A percentile compares a stretch with the other conserved stretches of the same genome.
phyloP scores from a whole-genome alignment of 1,140 invertebrate genomes.

The Sarcophaga bullata region DNA sequence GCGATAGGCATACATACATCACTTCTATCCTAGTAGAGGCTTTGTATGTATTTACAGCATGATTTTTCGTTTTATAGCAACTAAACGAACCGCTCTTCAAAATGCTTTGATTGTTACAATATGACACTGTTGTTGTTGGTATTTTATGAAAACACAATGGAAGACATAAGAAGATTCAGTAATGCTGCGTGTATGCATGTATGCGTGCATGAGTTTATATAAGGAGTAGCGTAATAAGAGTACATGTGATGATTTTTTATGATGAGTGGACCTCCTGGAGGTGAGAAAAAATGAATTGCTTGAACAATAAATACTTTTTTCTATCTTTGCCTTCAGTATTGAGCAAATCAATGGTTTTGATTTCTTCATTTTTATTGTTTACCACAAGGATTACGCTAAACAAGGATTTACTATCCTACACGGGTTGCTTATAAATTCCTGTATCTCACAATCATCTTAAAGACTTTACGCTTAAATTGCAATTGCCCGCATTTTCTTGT shows the following conservation, averaged over 20 bases:
- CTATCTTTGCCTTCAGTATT: neutral
- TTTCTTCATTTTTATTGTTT: neutral
- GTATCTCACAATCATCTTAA: neutral
- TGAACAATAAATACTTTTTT: conserved; percentile 35
- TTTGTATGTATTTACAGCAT: neutral
- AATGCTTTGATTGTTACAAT: too few species aligned
- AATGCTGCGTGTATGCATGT: neutral
- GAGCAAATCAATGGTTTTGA: conserved; percentile 1
- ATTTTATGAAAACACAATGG: neutral
- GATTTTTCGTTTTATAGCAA: neutral
- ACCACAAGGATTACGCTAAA: neutral
- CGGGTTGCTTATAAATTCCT: conserved; percentile 7
- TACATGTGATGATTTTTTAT: conserved; percentile 41
- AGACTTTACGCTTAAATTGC: neutral
- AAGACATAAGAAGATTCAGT: neutral
- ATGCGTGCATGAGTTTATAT: neutral
- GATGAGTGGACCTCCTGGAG: conserved; percentile 47
- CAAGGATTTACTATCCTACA: neutral
- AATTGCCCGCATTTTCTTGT: conserved; percentile 28
- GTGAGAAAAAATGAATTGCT: conserved; percentile 42
- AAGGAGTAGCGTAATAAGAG: conserved; percentile 31
- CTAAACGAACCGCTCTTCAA: too few species aligned
- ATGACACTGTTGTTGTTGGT: neutral
- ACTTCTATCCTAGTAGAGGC: neutral
- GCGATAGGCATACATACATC: too few species aligned